These are phyloP conservation scores for Pardalotus punctatus DNA, from an alignment of 2,113 vertebrate genomes.

Conservation along the genomic window DNA sequence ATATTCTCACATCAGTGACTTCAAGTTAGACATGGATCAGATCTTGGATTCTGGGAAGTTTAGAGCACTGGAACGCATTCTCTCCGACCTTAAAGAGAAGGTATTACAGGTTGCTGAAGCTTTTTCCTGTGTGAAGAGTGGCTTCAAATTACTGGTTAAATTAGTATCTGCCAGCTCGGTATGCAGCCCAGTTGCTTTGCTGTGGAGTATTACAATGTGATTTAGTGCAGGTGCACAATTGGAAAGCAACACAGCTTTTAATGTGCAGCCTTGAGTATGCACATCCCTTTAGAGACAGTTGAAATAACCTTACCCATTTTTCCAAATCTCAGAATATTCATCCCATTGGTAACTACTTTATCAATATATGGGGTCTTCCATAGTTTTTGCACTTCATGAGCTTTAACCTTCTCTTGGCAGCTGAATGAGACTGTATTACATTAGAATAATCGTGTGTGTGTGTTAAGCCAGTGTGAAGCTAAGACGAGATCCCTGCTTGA, in stretches of 20 bases:
- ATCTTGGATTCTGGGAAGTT: conserved; percentile 97
- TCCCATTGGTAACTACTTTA: not conserved
- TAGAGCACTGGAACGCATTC: conserved; percentile 76
- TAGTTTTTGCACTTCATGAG: not conserved
- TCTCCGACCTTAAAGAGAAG: conserved; percentile 85
- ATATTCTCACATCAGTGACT: conserved; percentile 80
- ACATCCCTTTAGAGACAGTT: not conserved
- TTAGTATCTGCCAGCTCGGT: not conserved
- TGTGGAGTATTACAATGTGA: not conserved
- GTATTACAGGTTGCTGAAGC: not conserved
- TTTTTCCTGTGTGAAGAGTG: not conserved
- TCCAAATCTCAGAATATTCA: not conserved
- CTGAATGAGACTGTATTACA: not conserved
- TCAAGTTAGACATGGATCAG: conserved; percentile 80
- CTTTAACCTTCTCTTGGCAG: not conserved
- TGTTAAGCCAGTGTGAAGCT: not conserved
- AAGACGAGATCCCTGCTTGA: not conserved
- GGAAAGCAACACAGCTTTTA: not conserved
- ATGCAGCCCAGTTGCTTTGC: not conserved
- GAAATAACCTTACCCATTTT: not conserved
- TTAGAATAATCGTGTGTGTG: not conserved
- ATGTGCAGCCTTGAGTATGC: not conserved
- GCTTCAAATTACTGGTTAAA: not conserved
- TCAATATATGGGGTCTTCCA: not conserved
- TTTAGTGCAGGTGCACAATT: not conserved